These are phyloP conservation scores for Vireo altiloquus DNA, from an alignment of 2,113 vertebrate genomes.

Conservation along the genomic window DNA sequence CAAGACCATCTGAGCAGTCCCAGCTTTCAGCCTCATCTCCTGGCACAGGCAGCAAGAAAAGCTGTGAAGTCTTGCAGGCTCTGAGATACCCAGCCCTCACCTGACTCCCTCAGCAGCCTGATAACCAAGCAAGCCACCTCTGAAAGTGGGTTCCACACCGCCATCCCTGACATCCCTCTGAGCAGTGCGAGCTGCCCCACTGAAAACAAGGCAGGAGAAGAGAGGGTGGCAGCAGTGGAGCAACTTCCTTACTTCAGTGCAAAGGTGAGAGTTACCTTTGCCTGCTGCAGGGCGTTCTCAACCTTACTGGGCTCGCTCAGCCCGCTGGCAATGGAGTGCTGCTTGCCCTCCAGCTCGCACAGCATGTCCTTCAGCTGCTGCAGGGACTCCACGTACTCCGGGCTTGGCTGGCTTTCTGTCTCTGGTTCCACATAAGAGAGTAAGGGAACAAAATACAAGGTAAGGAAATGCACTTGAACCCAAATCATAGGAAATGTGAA, in stretches of 20 bases:
- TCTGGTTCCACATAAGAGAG: conserved; percentile 47
- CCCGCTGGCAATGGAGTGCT: conserved; percentile 49
- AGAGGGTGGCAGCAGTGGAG: background rate
- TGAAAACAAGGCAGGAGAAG: background rate
- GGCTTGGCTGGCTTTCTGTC: conserved; percentile 61
- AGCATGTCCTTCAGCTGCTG: conserved; percentile 59
- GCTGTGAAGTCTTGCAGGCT: background rate
- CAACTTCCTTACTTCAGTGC: background rate
- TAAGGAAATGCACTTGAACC: background rate
- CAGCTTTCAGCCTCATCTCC: background rate
- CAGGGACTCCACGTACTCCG: conserved; percentile 61
- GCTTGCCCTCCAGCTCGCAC: conserved; percentile 67
- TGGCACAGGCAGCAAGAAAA: background rate
- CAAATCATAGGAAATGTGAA: background rate
- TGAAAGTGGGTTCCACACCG: background rate
- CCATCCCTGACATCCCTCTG: fast-evolving
- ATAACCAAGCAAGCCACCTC: background rate
- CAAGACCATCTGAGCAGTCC: background rate
- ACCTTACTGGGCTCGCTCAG: conserved; percentile 72
- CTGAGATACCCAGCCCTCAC: fast-evolving
- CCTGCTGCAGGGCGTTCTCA: conserved; percentile 75
- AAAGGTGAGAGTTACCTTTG: conserved; percentile 66
- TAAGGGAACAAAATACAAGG: background rate
- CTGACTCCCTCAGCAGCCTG: background rate
- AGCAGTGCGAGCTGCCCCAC: background rate